phyloP scores from a whole-genome alignment of 2,888 invertebrate species.

The Cosmia pyralina region DNA sequence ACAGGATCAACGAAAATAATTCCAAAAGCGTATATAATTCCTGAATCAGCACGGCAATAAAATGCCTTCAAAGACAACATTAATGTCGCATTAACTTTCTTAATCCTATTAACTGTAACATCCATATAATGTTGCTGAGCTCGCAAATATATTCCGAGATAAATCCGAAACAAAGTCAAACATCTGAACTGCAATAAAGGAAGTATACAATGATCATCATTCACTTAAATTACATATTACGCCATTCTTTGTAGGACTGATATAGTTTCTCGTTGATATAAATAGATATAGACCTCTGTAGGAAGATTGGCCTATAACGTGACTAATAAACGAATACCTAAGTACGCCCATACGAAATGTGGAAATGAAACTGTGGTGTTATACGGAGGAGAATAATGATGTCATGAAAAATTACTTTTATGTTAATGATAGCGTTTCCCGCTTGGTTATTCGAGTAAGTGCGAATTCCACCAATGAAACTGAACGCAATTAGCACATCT shows the following conservation, averaged over 20 bases:
- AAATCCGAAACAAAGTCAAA: conserved; percentile 55
- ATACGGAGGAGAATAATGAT: conserved; percentile 35
- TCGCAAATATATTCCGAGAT: conserved; percentile 62
- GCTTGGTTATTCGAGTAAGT: conserved; percentile 25
- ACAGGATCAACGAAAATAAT: conserved; percentile 50
- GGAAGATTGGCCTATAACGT: conserved; percentile 41
- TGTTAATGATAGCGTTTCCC: conserved; percentile 35
- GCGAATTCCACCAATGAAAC: no score
- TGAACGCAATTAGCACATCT: no score
- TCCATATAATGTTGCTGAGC: conserved; percentile 62
- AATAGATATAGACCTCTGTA: conserved; percentile 47
- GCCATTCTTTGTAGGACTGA: conserved; percentile 63
- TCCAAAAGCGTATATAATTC: conserved; percentile 51
- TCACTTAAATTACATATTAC: conserved; percentile 73
- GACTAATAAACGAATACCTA: conserved; percentile 47
- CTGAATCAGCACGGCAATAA: conserved; percentile 57
- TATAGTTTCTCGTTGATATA: conserved; percentile 55
- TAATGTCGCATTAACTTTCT: conserved; percentile 62
- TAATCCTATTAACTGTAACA: conserved; percentile 61
- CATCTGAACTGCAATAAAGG: conserved; percentile 66
- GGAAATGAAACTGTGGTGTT: conserved; percentile 29
- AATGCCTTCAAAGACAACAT: conserved; percentile 59
- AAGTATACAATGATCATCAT: conserved; percentile 77
- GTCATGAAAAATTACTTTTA: conserved; percentile 59
- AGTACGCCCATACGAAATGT: conserved; percentile 49